phyloP scores from a whole-genome alignment of 2,888 invertebrate species.

The Lasioglossum figueresi region DNA sequence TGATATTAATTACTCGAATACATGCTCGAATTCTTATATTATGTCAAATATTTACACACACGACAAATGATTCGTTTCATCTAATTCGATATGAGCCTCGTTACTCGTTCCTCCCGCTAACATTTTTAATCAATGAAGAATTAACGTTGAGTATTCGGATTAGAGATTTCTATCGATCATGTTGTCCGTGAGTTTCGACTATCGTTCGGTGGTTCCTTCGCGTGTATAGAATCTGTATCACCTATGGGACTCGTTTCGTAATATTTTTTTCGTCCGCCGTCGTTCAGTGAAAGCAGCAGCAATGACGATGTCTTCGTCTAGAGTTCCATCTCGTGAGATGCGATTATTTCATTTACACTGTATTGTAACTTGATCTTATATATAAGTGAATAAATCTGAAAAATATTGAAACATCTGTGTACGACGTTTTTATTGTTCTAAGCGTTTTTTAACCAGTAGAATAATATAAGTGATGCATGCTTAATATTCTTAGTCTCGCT shows the following conservation, averaged over 20 bases:
- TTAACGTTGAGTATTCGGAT: conserved; percentile 16
- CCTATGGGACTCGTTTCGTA: conserved; percentile 19
- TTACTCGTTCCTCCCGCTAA: conserved; percentile 26
- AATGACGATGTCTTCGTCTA: conserved; percentile 12
- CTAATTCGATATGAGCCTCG: conserved; percentile 28
- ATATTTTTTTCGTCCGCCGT: background rate
- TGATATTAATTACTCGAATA: background rate
- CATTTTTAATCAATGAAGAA: conserved; percentile 25
- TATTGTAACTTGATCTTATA: conserved; percentile 38
- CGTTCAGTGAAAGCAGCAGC: background rate
- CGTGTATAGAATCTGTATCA: conserved; percentile 11
- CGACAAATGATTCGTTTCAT: background rate
- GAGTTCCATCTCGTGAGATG: conserved; percentile 25
- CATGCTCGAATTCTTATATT: conserved; percentile 11
- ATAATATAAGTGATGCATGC: background rate
- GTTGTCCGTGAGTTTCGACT: conserved; percentile 15
- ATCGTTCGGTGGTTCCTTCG: conserved; percentile 27
- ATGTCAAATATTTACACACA: background rate
- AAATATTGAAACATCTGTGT: background rate
- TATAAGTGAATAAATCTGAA: conserved; percentile 46
- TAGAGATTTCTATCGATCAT: conserved; percentile 4
- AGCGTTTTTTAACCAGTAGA: background rate
- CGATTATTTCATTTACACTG: conserved; percentile 53
- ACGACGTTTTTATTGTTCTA: background rate
- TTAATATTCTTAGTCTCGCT: background rate